Evolutionary conservation across 2,888 invertebrate genomes (phyloP), one percentile per base, ranked within the genome.

Genomic region (Orchesella flavescens): DNA sequence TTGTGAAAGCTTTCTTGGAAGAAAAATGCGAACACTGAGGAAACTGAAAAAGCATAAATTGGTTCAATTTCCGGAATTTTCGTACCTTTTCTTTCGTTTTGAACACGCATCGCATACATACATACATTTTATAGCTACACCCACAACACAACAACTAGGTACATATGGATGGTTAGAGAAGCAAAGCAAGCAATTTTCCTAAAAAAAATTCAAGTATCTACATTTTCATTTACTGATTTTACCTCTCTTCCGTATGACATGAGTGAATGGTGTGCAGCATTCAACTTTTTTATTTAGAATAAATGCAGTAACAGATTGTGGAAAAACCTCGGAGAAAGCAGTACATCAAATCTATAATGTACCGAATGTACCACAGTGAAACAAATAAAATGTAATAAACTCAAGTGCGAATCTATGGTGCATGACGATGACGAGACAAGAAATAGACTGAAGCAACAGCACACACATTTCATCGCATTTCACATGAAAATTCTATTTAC

Each of bases 61-160:
- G 82, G 82, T 76, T 72, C 82, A 82, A 82, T 82, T 82, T 82
- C 82, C 82, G 82, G 76, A 76, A 76, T 82, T 69, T 66, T 65
- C 63, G 44, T 71, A 71, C 71, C 49, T 46, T 23, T 59, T 23
- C 59, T 19, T 63, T 3, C 59, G 59, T 59, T 21, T 7, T n/a
- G 17, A 17, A 17, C 59, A 59, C 9, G 9, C 72, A 59, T 21
- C 19, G 23, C 43, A 21, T 34, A 19, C 55, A 55, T 55, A 55
- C 2, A 0, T 43, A 44, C 21, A 59, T 43, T 24, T 61, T 3
- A 57, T n/a, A n/a, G n/a, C n/a, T n/a, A n/a, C n/a, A n/a, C n/a
- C n/a, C n/a, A n/a, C n/a, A n/a, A n/a, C n/a, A n/a, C n/a, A n/a
- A n/a, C n/a, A n/a, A n/a, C n/a, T n/a, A n/a, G n/a, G n/a, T n/a